Conservation (phyloP, 2,888 invertebrate species). For the Pandemis heparana region DNA sequence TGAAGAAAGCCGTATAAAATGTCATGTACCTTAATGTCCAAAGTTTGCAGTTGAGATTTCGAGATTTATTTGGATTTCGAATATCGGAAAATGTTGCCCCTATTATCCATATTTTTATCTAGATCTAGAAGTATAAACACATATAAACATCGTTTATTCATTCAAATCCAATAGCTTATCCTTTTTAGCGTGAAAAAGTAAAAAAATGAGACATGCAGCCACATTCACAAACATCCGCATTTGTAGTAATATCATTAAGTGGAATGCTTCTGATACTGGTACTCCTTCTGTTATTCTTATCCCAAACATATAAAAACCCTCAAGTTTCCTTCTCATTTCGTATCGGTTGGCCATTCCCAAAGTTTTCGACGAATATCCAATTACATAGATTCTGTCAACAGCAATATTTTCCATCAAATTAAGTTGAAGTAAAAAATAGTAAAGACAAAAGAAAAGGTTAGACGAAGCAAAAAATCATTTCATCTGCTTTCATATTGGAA, state of each 20-base stretch:
- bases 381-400: slow-evolving; percentile 35
- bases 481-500: slow-evolving; percentile 25
- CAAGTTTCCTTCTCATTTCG: slow-evolving; percentile 16
- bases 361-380: slow-evolving; percentile 33
- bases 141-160: too few relatives aligned
- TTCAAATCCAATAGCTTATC: too few relatives aligned
- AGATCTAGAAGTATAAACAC: too few relatives aligned
- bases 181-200: too few relatives aligned
- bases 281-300: background rate
- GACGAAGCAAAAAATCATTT: slow-evolving; percentile 27
- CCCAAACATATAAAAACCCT: background rate
- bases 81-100: too few relatives aligned
- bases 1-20: too few relatives aligned
- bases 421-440: slow-evolving; percentile 9
- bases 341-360: slow-evolving; percentile 15
- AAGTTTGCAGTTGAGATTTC: too few relatives aligned
- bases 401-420: slow-evolving; percentile 25
- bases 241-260: background rate
- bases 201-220: too few relatives aligned
- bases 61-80: too few relatives aligned
- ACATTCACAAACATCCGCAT: too few relatives aligned
- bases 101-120: too few relatives aligned
- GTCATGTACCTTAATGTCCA: too few relatives aligned
- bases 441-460: slow-evolving; percentile 12
- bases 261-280: background rate